Percentiles rank a stretch among this genome's conserved stretches.
Evolutionary conservation across 2,113 vertebrate species (phyloP).

Genomic region (Grantiella picta): DNA sequence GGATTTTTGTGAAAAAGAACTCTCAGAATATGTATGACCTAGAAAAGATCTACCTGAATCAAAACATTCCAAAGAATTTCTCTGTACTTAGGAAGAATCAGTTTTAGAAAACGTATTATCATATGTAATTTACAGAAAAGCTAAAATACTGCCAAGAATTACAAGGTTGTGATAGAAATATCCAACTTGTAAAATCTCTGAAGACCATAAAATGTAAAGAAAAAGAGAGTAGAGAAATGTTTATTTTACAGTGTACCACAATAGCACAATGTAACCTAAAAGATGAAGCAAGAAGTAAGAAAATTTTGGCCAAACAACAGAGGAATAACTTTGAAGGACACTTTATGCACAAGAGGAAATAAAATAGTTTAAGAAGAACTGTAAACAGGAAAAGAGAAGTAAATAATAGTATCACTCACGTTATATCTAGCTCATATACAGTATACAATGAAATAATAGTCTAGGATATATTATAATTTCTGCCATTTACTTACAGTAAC

Average conservation of each 20-base stretch:
- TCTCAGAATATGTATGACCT: background rate
- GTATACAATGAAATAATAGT: background rate
- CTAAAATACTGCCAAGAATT: background rate
- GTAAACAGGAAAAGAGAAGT: background rate
- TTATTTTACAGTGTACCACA: background rate
- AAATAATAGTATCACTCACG: background rate
- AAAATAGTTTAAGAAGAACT: background rate
- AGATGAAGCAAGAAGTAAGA: background rate
- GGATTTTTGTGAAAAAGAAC: background rate
- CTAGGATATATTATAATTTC: background rate
- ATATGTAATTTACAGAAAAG: background rate
- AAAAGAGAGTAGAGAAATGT: background rate
- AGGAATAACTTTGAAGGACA: background rate
- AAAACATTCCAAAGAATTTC: background rate
- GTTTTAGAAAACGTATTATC: background rate
- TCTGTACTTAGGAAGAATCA: background rate
- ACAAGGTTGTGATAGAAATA: background rate
- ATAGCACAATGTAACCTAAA: background rate
- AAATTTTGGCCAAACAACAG: background rate
- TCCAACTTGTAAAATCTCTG: background rate
- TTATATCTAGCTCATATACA: background rate
- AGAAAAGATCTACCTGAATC: background rate
- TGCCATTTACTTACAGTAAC: conserved; percentile 78
- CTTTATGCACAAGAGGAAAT: background rate
- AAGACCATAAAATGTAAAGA: background rate